phyloP scores from a whole-genome alignment of 2,888 invertebrate species.

The Mythimna lalbum region DNA sequence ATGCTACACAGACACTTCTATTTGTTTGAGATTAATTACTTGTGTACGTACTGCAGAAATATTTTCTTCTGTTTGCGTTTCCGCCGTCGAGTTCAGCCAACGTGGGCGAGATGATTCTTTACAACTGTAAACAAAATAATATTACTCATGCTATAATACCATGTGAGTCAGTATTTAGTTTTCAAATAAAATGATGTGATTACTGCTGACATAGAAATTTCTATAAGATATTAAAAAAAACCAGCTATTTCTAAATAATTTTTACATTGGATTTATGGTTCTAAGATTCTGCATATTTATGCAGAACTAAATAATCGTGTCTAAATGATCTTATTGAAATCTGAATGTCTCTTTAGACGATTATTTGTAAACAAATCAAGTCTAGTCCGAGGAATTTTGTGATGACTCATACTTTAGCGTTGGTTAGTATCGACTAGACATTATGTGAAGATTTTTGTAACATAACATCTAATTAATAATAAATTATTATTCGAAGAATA shows the following conservation, averaged over 20 bases:
- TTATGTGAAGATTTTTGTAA: slow-evolving; percentile 17
- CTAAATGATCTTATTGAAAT: slow-evolving; percentile 27
- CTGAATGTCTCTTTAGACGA: slow-evolving; percentile 9
- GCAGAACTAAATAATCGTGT: neutral
- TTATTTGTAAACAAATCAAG: slow-evolving; percentile 59
- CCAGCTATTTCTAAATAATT: no score
- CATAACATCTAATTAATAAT: slow-evolving; percentile 8
- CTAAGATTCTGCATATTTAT: neutral
- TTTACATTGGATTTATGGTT: neutral
- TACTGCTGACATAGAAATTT: slow-evolving; percentile 8
- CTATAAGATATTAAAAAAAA: neutral
- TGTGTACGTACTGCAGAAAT: slow-evolving; percentile 63
- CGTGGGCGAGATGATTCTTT: slow-evolving; percentile 48
- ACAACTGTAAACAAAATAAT: slow-evolving; percentile 61
- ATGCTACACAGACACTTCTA: neutral
- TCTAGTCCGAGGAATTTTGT: slow-evolving; percentile 45
- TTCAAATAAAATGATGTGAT: slow-evolving; percentile 16
- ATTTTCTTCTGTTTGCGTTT: slow-evolving; percentile 50
- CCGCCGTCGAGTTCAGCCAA: slow-evolving; percentile 39
- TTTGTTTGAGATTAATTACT: slow-evolving; percentile 18
- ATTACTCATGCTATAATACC: slow-evolving; percentile 8
- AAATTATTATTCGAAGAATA: neutral
- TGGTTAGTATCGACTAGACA: slow-evolving; percentile 22
- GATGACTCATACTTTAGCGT: slow-evolving; percentile 41
- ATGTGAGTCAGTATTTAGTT: neutral